Conservation (phyloP, 2,113 vertebrate species). For the Microtus montanus region DNA sequence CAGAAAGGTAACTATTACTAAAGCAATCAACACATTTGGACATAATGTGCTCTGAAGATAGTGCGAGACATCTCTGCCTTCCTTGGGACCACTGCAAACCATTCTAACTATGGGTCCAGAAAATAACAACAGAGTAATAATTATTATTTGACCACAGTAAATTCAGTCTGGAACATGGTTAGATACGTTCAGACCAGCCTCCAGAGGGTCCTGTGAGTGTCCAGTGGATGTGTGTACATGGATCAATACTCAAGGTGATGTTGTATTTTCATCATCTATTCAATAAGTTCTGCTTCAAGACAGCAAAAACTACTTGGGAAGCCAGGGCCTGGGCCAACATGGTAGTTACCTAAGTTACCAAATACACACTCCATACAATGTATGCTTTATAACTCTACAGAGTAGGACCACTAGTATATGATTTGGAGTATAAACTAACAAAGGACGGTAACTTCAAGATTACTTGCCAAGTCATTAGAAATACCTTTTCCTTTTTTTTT, state of each 20-base stretch:
- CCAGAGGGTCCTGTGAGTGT: background rate
- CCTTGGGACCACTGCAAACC: background rate
- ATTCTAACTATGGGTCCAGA: background rate
- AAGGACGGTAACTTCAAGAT: background rate
- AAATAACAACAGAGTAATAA: slow-evolving; percentile 21
- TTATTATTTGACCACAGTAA: slow-evolving; percentile 14
- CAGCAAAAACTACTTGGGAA: slow-evolving; percentile 15
- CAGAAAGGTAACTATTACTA: slow-evolving; percentile 19
- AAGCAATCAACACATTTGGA: background rate
- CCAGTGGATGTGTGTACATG: background rate
- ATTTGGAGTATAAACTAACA: background rate
- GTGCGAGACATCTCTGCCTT: background rate
- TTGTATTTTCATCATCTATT: slow-evolving; percentile 33
- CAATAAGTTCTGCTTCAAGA: slow-evolving; percentile 16
- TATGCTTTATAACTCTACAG: background rate
- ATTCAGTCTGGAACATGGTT: background rate
- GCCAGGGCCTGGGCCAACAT: background rate
- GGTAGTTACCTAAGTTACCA: background rate
- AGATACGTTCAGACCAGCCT: slow-evolving; percentile 2
- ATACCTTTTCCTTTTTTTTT: background rate
- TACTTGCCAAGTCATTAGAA: slow-evolving; percentile 13
- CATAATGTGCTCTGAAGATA: slow-evolving; percentile 35
- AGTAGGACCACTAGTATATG: background rate
- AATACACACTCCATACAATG: background rate
- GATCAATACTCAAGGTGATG: background rate